Conservation (phyloP, 2,113 vertebrate species). For the Nicator chloris region DNA sequence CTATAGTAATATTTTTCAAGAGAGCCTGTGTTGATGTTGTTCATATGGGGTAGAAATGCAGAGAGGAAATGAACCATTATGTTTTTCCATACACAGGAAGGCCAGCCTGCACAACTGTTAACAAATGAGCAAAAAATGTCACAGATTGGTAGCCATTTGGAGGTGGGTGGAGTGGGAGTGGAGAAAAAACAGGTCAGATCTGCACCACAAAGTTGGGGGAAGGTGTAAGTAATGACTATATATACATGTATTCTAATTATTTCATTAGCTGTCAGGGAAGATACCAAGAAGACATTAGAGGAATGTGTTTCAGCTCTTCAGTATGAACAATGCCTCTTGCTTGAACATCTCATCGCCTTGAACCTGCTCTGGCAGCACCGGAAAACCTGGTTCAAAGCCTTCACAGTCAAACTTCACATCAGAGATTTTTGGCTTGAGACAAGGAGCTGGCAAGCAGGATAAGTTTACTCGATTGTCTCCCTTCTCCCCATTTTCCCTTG, state of each 20-base stretch:
- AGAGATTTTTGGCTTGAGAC: background rate
- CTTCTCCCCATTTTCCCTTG: background rate
- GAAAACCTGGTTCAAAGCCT: background rate
- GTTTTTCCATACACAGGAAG: constrained; percentile 12
- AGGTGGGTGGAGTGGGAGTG: constrained; percentile 38
- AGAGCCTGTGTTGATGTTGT: background rate
- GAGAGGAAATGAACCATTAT: constrained; percentile 37
- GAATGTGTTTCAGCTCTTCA: background rate
- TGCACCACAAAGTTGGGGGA: background rate
- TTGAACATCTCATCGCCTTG: background rate
- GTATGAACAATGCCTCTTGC: background rate
- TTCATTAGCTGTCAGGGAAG: background rate
- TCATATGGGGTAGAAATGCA: background rate
- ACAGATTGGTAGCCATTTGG: constrained; percentile 62
- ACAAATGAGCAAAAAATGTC: constrained; percentile 60
- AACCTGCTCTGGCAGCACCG: background rate
- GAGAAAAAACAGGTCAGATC: constrained; percentile 46
- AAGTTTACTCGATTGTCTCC: background rate
- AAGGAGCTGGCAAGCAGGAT: background rate
- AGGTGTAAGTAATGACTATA: background rate
- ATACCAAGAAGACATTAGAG: background rate
- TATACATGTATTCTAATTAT: constrained; percentile 8
- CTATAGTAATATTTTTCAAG: constrained; percentile 27
- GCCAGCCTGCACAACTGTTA: constrained; percentile 16
- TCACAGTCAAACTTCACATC: background rate